These are phyloP conservation scores for Caenorhabditis sp. DNA, from an alignment of 2,888 invertebrate species.

Conservation along the genomic window DNA sequence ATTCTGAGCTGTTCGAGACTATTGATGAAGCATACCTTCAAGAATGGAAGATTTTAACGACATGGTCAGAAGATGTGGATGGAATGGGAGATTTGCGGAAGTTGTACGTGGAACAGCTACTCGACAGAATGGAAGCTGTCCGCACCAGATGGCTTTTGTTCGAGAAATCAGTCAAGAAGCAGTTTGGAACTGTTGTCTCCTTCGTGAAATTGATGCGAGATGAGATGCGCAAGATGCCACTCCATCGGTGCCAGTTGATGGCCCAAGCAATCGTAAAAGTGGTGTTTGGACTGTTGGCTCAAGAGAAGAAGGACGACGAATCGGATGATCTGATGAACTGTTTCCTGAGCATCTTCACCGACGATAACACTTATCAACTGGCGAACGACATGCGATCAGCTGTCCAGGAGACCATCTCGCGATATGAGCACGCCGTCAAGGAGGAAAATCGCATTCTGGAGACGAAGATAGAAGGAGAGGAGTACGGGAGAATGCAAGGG, in stretches of 20 bases:
- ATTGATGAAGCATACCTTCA: conserved; percentile 37
- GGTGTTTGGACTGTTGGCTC: conserved; percentile 34
- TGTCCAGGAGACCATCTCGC: conserved; percentile 49
- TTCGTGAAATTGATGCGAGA: conserved; percentile 47
- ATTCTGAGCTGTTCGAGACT: conserved; percentile 25
- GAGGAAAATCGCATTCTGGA: conserved; percentile 14
- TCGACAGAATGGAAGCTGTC: conserved; percentile 36
- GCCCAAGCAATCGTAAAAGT: conserved; percentile 44
- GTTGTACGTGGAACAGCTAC: conserved; percentile 41
- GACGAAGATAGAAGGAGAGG: neutral
- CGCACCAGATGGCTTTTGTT: conserved; percentile 48
- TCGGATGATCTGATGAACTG: conserved; percentile 28
- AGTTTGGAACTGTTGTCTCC: conserved; percentile 24
- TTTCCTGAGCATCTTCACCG: conserved; percentile 60
- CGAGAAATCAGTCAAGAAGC: conserved; percentile 21
- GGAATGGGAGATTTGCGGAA: conserved; percentile 39
- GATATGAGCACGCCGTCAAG: conserved; percentile 25
- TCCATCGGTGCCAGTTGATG: conserved; percentile 38
- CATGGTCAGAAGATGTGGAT: conserved; percentile 26
- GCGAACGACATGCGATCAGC: conserved; percentile 57
- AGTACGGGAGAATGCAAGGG: neutral
- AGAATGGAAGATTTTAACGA: conserved; percentile 48
- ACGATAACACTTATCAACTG: conserved; percentile 46
- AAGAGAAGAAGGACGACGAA: conserved; percentile 32
- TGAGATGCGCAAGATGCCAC: conserved; percentile 53